Evolutionary conservation across 2,797 vertebrate genomes (phyloP).

Genomic region (Thamnophis elegans): DNA sequence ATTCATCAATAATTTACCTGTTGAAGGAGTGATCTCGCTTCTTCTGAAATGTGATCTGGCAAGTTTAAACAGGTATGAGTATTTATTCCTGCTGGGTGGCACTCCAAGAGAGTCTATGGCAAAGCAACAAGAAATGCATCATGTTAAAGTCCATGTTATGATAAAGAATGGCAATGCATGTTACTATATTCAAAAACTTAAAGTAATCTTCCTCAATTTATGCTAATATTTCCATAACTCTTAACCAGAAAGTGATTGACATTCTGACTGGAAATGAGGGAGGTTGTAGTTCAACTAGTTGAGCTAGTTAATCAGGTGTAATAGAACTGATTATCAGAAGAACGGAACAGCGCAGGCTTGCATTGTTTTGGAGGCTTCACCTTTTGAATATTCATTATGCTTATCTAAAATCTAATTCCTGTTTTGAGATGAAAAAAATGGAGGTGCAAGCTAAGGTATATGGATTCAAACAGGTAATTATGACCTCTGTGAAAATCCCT

Average conservation of each 20-base stretch:
- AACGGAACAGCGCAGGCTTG: not conserved
- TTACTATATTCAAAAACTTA: not conserved
- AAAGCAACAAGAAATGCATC: conserved; percentile 35
- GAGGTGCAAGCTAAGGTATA: not conserved
- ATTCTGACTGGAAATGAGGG: not conserved
- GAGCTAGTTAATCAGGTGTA: not conserved
- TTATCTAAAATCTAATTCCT: not conserved
- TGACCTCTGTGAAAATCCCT: not conserved
- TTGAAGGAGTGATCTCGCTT: conserved; percentile 89
- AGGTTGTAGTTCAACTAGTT: not conserved
- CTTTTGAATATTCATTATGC: not conserved
- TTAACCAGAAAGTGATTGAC: not conserved
- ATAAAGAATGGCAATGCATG: not conserved
- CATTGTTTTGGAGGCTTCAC: not conserved
- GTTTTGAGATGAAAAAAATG: not conserved
- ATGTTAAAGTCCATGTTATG: not conserved
- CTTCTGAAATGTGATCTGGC: conserved; percentile 90
- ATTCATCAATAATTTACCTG: conserved; percentile 77
- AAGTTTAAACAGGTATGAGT: conserved; percentile 91
- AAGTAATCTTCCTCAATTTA: not conserved
- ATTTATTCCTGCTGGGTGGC: conserved; percentile 92
- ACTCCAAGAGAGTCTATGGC: conserved; percentile 85
- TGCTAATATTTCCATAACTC: not conserved
- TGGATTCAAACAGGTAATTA: not conserved
- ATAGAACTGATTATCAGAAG: not conserved